Conservation (phyloP, 2,888 invertebrate species). For the Tenthredo livida region DNA sequence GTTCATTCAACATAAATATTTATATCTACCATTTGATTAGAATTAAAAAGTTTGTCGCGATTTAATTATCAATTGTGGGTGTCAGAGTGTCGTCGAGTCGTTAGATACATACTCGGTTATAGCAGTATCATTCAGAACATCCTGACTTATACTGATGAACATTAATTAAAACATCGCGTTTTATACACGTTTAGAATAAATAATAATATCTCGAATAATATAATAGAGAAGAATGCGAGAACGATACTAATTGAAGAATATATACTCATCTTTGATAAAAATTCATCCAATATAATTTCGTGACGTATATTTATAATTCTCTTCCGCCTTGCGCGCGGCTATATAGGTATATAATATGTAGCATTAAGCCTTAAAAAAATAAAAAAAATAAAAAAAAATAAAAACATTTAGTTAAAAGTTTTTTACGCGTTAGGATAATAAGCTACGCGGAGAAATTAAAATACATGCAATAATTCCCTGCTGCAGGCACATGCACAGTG, state of each 20-base stretch:
- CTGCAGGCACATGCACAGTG: neutral
- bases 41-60: neutral
- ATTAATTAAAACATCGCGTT: neutral
- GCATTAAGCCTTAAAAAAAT: neutral
- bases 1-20: too few species aligned
- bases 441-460: neutral
- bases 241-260: neutral
- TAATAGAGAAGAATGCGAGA: neutral
- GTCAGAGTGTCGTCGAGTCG: neutral
- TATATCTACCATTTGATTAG: neutral
- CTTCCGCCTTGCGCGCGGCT: too few species aligned
- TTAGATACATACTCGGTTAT: neutral
- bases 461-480: neutral
- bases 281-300: too few species aligned
- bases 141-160: neutral
- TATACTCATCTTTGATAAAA: neutral
- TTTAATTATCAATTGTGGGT: conserved; percentile 7
- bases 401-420: neutral
- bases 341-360: too few species aligned
- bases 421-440: neutral
- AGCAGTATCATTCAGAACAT: conserved; percentile 10
- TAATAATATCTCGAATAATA: too few species aligned
- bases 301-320: too few species aligned
- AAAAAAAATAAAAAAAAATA: neutral
- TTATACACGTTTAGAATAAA: neutral